phyloP scores from a whole-genome alignment of 2,888 invertebrate species.

The Lamellibrachia columna region DNA sequence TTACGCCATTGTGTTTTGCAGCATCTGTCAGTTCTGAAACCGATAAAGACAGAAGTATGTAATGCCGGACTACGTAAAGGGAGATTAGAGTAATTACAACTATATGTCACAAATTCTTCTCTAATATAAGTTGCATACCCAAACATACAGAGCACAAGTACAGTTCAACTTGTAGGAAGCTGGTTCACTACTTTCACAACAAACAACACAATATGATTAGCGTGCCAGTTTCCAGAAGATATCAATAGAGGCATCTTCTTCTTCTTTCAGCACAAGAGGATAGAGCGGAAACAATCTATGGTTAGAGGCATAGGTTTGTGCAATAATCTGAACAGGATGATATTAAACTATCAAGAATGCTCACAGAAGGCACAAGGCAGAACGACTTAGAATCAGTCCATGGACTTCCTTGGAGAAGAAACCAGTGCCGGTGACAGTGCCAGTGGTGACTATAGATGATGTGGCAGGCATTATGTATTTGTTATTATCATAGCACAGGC shows the following conservation, averaged over 20 bases:
- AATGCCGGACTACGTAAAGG: background rate
- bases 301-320: no score
- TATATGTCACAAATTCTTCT: background rate
- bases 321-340: no score
- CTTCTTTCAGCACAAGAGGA: no score
- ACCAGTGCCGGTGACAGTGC: background rate
- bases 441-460: background rate
- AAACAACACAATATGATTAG: no score
- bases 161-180: background rate
- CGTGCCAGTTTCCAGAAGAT: no score
- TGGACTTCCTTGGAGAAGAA: background rate
- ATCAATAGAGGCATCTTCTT: no score
- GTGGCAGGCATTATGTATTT: no score
- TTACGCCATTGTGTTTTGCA: background rate
- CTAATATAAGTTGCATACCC: background rate
- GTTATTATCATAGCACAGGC: no score
- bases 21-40: conserved; percentile 16
- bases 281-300: no score
- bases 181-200: background rate
- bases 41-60: background rate
- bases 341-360: background rate
- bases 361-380: background rate
- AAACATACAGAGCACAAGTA: background rate
- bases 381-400: background rate
- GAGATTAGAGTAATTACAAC: background rate